Percentiles rank a stretch among this genome's conserved stretches.
Conservation (phyloP, 1,140 invertebrate species). For the Penaeus japonicus region DNA sequence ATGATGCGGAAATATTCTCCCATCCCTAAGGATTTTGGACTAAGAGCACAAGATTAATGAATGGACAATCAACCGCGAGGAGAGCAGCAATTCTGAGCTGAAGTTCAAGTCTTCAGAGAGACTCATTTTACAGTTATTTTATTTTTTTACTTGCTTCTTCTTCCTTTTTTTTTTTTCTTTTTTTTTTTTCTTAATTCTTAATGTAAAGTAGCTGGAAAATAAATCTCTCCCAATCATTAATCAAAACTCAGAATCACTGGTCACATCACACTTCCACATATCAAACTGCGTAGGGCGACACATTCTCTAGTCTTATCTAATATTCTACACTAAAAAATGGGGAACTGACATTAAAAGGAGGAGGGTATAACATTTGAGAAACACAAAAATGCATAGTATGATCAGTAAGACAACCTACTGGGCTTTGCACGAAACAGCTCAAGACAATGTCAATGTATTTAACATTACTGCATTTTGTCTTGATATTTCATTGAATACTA, state of each 20-base stretch:
- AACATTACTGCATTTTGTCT: constrained; percentile 7
- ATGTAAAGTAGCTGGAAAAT: not conserved
- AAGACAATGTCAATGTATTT: constrained; percentile 45
- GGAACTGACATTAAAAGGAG: constrained; percentile 42
- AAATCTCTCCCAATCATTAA: not conserved
- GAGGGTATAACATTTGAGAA: constrained; percentile 44
- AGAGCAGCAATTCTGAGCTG: not conserved
- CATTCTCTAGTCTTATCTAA: constrained; percentile 32
- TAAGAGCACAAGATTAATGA: constrained; percentile 12
- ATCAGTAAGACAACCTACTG: constrained; percentile 49
- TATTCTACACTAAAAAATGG: constrained; percentile 28
- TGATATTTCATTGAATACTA: constrained; percentile 23
- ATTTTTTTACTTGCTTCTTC: too few species aligned
- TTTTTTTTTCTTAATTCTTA: not conserved
- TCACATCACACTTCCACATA: constrained; percentile 21
- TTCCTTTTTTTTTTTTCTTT: too few species aligned
- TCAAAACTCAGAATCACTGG: not conserved
- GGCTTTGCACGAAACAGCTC: constrained; percentile 47
- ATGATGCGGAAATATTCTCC: not conserved
- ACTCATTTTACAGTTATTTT: not conserved
- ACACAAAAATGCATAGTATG: constrained; percentile 55
- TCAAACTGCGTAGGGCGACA: constrained; percentile 21
- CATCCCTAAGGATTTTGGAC: not conserved
- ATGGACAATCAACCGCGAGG: not conserved
- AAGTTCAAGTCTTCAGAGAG: not conserved